A percentile compares a stretch with the other conserved stretches of the same genome.
Conservation (phyloP, 1,140 invertebrate species). For the Bombus turneri region DNA sequence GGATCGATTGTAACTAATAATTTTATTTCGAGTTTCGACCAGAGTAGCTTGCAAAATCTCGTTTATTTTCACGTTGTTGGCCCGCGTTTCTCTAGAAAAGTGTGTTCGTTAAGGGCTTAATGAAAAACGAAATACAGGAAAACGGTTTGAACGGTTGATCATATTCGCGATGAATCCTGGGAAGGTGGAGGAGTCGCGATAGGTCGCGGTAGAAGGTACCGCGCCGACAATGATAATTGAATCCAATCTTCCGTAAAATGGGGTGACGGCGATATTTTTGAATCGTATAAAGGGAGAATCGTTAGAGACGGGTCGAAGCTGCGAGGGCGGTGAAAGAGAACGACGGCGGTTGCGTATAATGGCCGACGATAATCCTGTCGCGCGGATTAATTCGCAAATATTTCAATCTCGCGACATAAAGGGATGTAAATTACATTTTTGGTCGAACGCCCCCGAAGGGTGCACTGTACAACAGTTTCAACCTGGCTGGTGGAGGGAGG, state of each 20-base stretch:
- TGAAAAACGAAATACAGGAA: no score
- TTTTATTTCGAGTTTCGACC: no score
- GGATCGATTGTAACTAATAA: no score
- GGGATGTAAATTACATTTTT: conserved; percentile 83
- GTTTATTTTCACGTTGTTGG: no score
- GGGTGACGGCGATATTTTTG: conserved; percentile 76
- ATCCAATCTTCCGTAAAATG: conserved; percentile 71
- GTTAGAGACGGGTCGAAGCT: conserved; percentile 70
- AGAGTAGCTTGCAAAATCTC: no score
- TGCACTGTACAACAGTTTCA: conserved; percentile 59
- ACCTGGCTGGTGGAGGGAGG: conserved; percentile 1
- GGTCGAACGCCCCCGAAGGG: conserved; percentile 76
- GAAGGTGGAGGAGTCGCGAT: background rate
- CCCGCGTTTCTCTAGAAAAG: no score
- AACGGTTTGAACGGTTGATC: background rate
- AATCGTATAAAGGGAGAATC: conserved; percentile 76
- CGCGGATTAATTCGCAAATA: conserved; percentile 79
- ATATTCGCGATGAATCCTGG: background rate
- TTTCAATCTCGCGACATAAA: conserved; percentile 83
- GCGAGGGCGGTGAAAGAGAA: conserved; percentile 59
- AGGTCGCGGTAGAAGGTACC: conserved; percentile 17
- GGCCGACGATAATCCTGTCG: conserved; percentile 76
- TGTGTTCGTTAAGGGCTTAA: background rate
- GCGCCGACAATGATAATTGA: conserved; percentile 66
- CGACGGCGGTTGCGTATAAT: conserved; percentile 70